A percentile compares a stretch with the other conserved stretches of the same genome.
Conservation (phyloP, 2,888 invertebrate species). For the Imbricaverruca yamaguchii region DNA sequence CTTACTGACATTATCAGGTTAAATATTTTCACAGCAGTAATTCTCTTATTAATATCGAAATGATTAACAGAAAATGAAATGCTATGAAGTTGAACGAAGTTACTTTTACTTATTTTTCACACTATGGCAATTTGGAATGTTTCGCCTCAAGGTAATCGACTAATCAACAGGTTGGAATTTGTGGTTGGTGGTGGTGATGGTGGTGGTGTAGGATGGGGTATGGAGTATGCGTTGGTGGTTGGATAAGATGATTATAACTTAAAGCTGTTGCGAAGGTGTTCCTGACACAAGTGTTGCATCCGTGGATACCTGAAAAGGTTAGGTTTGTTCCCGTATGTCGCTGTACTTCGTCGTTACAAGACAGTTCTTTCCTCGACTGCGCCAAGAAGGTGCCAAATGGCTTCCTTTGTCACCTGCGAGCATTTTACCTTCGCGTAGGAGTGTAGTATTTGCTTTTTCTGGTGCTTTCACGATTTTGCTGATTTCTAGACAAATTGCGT, state of each 20-base stretch:
- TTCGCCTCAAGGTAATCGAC: conserved; percentile 15
- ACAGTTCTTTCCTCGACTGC: not conserved
- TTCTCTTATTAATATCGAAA: no score
- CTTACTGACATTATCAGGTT: not conserved
- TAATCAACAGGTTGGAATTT: conserved; percentile 17
- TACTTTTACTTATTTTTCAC: not conserved
- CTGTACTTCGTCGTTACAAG: not conserved
- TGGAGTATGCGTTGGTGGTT: not conserved
- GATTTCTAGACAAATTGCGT: no score
- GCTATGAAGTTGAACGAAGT: not conserved
- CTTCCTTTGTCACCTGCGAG: not conserved
- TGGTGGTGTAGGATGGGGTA: no score
- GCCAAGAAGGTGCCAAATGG: not conserved
- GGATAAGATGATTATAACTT: not conserved
- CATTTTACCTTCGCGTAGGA: no score
- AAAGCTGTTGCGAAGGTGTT: not conserved
- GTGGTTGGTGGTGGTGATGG: not conserved
- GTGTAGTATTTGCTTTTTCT: no score
- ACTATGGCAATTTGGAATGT: conserved; percentile 8
- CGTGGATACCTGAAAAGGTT: not conserved
- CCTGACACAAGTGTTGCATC: not conserved
- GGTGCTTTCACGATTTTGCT: no score
- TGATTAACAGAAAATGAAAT: not conserved
- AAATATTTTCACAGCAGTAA: not conserved
- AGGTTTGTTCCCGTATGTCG: not conserved